These are phyloP conservation scores for Macaca mulatta DNA, from an alignment of 2,113 vertebrate genomes.

Conservation along the genomic window DNA sequence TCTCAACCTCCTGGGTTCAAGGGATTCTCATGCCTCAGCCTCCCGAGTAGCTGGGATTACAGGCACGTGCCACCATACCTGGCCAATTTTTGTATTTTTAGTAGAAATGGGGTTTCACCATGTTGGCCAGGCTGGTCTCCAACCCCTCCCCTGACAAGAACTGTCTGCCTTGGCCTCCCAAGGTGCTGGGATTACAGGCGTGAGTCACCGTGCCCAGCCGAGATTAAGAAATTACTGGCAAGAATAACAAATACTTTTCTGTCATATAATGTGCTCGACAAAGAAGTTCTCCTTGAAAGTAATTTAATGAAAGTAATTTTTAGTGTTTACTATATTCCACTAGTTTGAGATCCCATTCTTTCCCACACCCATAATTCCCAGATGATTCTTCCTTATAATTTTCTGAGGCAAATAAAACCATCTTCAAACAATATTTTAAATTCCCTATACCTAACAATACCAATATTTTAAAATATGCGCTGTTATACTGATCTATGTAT, in stretches of 20 bases:
- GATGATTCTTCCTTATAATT: not conserved
- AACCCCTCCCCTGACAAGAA: too few species aligned
- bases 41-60: too few species aligned
- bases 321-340: not conserved
- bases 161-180: too few species aligned
- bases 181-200: too few species aligned
- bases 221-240: slow-evolving; percentile 23
- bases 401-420: slow-evolving; percentile 18
- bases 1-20: too few species aligned
- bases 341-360: not conserved
- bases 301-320: slow-evolving; percentile 46
- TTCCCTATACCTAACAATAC: not conserved
- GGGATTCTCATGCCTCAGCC: too few species aligned
- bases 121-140: too few species aligned
- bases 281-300: not conserved
- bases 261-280: slow-evolving; percentile 14
- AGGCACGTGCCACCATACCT: too few species aligned
- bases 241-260: not conserved
- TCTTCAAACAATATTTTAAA: slow-evolving; percentile 1
- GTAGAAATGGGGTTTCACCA: too few species aligned
- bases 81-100: too few species aligned
- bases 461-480: not conserved
- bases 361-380: not conserved
- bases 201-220: too few species aligned
- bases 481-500: not conserved